These are phyloP conservation scores for Carterocephalus palaemon DNA, from an alignment of 2,888 invertebrate genomes.

Conservation along the genomic window DNA sequence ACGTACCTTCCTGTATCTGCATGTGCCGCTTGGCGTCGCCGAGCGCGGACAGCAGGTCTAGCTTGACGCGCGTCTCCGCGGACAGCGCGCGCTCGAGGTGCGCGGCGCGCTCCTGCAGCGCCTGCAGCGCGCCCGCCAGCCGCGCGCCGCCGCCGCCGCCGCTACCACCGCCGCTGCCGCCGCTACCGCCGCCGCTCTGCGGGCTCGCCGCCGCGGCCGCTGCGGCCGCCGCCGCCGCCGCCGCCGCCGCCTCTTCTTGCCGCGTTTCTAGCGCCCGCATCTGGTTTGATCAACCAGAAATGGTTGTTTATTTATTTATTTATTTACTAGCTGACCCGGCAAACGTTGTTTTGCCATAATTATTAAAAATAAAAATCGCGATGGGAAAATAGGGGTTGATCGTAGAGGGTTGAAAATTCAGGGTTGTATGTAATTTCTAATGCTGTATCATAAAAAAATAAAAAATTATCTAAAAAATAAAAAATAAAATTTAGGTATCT, in stretches of 20 bases:
- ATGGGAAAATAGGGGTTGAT: no score
- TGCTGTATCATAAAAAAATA: no score
- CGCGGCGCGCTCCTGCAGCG: constrained; percentile 93
- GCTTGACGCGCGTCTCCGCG: constrained; percentile 97
- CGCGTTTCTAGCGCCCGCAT: constrained; percentile 45
- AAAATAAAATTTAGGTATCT: no score
- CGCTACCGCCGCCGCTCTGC: constrained; percentile 45
- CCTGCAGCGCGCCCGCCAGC: constrained; percentile 79
- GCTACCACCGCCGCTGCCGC: constrained; percentile 53
- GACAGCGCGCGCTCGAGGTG: constrained; percentile 96
- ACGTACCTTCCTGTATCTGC: constrained; percentile 88
- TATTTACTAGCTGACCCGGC: no score
- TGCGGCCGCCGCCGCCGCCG: constrained; percentile 24
- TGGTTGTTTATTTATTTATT: no score
- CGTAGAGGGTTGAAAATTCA: no score
- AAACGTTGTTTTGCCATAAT: no score
- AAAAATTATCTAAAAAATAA: no score
- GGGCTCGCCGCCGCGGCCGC: constrained; percentile 85
- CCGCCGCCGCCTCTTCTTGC: constrained; percentile 46
- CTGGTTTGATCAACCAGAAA: constrained; percentile 28
- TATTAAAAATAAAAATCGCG: no score
- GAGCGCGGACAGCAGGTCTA: constrained; percentile 97
- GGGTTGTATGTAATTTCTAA: no score
- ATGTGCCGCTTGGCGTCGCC: constrained; percentile 96
- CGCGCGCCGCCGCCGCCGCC: constrained; percentile 33